Conservation (phyloP, 2,888 invertebrate genomes). For the Kryphioiulus occultus region DNA sequence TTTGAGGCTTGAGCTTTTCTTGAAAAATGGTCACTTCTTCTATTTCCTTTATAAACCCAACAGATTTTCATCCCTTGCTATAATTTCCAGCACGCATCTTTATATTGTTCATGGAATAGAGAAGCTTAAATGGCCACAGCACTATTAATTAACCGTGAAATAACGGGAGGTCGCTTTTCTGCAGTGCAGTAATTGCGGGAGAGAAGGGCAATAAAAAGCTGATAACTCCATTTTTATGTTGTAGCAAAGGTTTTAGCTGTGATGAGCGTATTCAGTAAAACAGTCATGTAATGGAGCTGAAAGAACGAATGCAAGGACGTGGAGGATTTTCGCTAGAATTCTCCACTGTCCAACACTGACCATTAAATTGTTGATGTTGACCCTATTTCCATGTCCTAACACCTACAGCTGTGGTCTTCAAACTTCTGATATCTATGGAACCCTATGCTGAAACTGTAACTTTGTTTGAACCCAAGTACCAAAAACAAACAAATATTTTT, state of each 20-base stretch:
- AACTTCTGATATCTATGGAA: too few species aligned
- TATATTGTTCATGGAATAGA: background rate
- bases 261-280: background rate
- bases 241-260: background rate
- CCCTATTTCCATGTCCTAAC: too few species aligned
- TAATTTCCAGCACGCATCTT: background rate
- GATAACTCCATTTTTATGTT: slow-evolving; percentile 15
- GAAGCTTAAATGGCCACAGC: background rate
- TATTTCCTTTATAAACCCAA: background rate
- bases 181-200: background rate
- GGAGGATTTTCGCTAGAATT: too few species aligned
- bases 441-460: too few species aligned
- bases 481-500: too few species aligned
- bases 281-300: too few species aligned
- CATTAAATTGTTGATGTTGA: too few species aligned
- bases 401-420: too few species aligned
- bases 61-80: background rate
- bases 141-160: slow-evolving; percentile 21
- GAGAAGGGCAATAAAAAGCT: background rate
- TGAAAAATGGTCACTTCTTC: background rate
- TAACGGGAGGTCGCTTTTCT: background rate
- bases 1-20: background rate
- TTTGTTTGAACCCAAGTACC: too few species aligned
- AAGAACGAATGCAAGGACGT: too few species aligned
- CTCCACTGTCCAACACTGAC: too few species aligned